Percentiles rank a stretch among this genome's conserved stretches.
Evolutionary conservation across 1,140 invertebrate genomes (phyloP).

Genomic region (Heterodera carotae): DNA sequence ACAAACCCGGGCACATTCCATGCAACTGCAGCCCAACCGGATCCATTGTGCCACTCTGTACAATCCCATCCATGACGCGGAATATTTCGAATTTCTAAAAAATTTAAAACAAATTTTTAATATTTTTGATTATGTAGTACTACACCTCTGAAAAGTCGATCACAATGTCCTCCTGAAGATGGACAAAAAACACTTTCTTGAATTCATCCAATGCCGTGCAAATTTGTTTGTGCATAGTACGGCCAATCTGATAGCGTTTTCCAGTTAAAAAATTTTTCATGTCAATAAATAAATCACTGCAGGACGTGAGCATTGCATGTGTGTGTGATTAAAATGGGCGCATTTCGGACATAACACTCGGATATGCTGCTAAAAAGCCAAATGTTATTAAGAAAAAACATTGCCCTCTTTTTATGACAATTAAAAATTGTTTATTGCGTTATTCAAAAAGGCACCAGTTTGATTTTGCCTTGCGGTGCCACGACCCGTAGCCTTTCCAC

Average conservation of each 20-base stretch:
- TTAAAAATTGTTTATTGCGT: too few relatives aligned
- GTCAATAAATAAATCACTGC: neutral
- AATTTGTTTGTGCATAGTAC: constrained; percentile 15
- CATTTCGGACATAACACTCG: constrained; percentile 16
- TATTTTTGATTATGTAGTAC: neutral
- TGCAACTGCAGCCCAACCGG: constrained; percentile 27
- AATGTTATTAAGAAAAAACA: neutral
- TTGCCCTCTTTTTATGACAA: neutral
- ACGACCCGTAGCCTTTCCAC: constrained; percentile 1
- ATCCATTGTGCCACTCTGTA: constrained; percentile 19
- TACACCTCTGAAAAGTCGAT: neutral
- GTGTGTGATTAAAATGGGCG: constrained; percentile 1
- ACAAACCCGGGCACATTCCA: neutral
- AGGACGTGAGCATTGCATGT: neutral
- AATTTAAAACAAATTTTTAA: neutral
- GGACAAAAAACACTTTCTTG: constrained; percentile 27
- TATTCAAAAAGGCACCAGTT: too few relatives aligned
- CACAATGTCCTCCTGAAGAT: constrained; percentile 17
- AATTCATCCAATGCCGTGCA: constrained; percentile 13
- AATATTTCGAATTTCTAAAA: constrained; percentile 20
- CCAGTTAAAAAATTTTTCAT: neutral
- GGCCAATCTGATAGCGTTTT: constrained; percentile 5
- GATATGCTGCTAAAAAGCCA: constrained; percentile 5
- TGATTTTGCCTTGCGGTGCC: constrained; percentile 27
- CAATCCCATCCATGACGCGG: constrained; percentile 22